Base-by-base conservation (phyloP, 2,797 vertebrate genomes). In the Alectoris magna region DNA sequence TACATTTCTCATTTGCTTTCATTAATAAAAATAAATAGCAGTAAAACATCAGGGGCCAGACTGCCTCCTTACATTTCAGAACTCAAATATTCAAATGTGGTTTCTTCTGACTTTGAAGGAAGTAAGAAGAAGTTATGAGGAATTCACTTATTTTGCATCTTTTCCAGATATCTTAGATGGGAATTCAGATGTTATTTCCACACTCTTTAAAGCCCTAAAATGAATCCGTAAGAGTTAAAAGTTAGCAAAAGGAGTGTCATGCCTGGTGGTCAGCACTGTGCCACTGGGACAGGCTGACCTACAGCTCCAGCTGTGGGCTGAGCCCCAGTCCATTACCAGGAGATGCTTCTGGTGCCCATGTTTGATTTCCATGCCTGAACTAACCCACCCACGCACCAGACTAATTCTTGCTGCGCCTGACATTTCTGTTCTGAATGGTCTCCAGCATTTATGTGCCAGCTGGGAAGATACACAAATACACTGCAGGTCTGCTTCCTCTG, bases 331-430 rank as follows among this genome's bases (percentile, higher is more conserved):
- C 3, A 0, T 41, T 91, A 36, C 94, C 84, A 66, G 74, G 62
- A 81, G 63, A 41, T 95, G 88, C 48, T 95, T 96, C 73, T 79
- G 72, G 60, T 38, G 80, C 88, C 71, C 87, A 16, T 94, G 83
- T 97, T 96, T 96, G 63, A 96, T 96, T 95, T 97, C 94, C 83
- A 77, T 69, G 90, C 94, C 94, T 94, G 95, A 96, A 56, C 92
- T 96, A 97, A 97, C 88, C 95, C 92, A 94, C 94, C 95, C 94
- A 93, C 87, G 74, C 24, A 48, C 84, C 91, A 96, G 90, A 94
- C 87, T 88, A 66, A 95, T 81, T 87, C 94, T 92, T 39, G 9
- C 93, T 88, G 90, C 0, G 1, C 46, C 91, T 97, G 96, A 96
- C 94, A 96, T 97, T 97, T 96, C 94, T 86, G 43, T 94, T 95